Conservation (phyloP, 1,140 invertebrate species). For the Ptiloglossa arizonensis region DNA sequence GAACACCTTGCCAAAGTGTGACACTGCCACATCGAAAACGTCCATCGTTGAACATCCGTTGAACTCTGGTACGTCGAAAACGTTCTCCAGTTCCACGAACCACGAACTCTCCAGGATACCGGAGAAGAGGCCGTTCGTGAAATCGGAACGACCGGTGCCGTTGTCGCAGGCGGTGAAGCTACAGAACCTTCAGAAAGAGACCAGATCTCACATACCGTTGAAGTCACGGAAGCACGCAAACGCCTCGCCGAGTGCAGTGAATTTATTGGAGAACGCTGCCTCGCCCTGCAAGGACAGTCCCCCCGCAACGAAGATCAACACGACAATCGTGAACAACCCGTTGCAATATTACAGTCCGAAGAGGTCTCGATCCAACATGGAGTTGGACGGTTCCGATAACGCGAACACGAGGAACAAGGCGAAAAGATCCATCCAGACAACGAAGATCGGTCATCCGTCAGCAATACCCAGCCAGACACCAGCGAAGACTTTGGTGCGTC, state of each 20-base stretch:
- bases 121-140: not conserved
- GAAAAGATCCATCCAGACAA: slow-evolving; percentile 60
- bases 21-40: not conserved
- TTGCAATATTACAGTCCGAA: slow-evolving; percentile 72
- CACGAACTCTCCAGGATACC: not conserved
- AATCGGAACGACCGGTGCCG: not conserved
- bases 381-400: slow-evolving; percentile 41
- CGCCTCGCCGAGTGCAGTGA: slow-evolving; percentile 27
- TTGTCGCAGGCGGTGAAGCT: slow-evolving; percentile 12
- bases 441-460: not conserved
- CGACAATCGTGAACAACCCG: not conserved
- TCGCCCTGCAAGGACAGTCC: slow-evolving; percentile 79
- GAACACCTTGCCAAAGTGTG: not conserved
- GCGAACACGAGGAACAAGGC: slow-evolving; percentile 40
- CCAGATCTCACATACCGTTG: slow-evolving; percentile 22
- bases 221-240: slow-evolving; percentile 27
- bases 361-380: slow-evolving; percentile 68
- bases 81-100: not conserved
- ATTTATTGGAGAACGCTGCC: slow-evolving; percentile 72
- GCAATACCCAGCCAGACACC: not conserved
- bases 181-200: slow-evolving; percentile 36
- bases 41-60: not conserved
- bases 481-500: slow-evolving; percentile 59
- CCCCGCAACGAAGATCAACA: slow-evolving; percentile 64
- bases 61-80: not conserved